A percentile compares a stretch with the other conserved stretches of the same genome.
phyloP scores from a whole-genome alignment of 1,140 invertebrate genomes.

The Centruroides vittatus region DNA sequence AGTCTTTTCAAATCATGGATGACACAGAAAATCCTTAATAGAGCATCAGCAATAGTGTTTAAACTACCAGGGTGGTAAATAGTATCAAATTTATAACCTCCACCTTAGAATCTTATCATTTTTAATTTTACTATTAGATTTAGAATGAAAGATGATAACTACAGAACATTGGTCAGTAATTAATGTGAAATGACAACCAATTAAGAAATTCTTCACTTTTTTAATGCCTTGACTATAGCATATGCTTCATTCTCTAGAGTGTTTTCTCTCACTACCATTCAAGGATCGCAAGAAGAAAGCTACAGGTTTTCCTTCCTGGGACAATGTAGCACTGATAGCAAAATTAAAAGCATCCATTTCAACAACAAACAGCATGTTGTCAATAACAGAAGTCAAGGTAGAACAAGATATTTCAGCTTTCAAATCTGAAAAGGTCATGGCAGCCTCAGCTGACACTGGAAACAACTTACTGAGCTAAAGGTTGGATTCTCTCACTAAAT shows the following conservation, averaged over 20 bases:
- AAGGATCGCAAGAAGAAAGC: constrained; percentile 16
- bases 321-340: constrained; percentile 16
- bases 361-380: neutral
- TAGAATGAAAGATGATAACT: constrained; percentile 18
- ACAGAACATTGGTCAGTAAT: constrained; percentile 20
- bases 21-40: neutral
- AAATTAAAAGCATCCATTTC: constrained; percentile 12
- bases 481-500: neutral
- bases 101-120: constrained; percentile 18
- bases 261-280: constrained; percentile 3
- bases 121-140: constrained; percentile 19
- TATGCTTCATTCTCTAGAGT: constrained; percentile 18
- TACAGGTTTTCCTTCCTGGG: constrained; percentile 5
- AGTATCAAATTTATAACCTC: constrained; percentile 3
- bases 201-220: constrained; percentile 15
- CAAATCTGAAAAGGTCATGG: constrained; percentile 7
- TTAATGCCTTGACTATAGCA: constrained; percentile 14
- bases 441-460: constrained; percentile 13
- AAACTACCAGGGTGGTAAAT: neutral
- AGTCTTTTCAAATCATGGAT: neutral
- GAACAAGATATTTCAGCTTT: constrained; percentile 13
- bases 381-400: neutral
- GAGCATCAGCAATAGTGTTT: neutral
- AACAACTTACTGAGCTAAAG: neutral
- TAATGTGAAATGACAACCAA: constrained; percentile 17